Percentiles rank a stretch among this genome's conserved stretches.
phyloP scores from a whole-genome alignment of 2,888 invertebrate genomes.

The Aleiodes leptofemur region DNA sequence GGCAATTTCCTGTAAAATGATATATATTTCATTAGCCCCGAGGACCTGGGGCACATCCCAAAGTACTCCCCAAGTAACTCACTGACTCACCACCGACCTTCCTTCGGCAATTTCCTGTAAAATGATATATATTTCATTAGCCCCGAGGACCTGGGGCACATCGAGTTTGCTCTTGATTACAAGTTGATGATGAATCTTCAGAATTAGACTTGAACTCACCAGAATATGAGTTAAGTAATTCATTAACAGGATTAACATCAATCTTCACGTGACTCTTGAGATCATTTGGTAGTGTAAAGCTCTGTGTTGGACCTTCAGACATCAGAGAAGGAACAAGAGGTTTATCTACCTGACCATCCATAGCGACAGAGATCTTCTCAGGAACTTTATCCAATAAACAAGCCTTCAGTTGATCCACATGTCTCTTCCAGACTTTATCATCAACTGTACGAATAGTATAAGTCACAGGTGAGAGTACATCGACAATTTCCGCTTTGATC shows the following conservation, averaged over 20 bases:
- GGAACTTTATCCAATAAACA: not conserved
- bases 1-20: no score
- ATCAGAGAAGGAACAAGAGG: not conserved
- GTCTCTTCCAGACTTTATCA: slow-evolving; percentile 8
- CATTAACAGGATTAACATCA: not conserved
- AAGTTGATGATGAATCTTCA: not conserved
- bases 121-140: no score
- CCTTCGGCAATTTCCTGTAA: no score
- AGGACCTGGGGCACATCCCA: no score
- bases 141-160: no score
- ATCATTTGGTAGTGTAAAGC: not conserved
- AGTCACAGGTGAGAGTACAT: slow-evolving; percentile 1
- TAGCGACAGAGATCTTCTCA: not conserved
- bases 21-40: no score
- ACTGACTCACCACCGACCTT: no score
- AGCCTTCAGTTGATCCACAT: slow-evolving; percentile 1
- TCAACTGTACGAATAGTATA: not conserved
- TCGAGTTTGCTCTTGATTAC: not conserved
- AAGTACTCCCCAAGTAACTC: no score
- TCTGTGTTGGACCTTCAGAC: not conserved
- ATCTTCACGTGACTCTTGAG: not conserved
- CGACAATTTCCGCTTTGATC: not conserved
- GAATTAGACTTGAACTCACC: not conserved
- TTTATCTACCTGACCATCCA: not conserved
- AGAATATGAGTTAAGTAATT: not conserved